Base-by-base conservation (phyloP, 2,888 invertebrate genomes). In the Melipona bicolor region DNA sequence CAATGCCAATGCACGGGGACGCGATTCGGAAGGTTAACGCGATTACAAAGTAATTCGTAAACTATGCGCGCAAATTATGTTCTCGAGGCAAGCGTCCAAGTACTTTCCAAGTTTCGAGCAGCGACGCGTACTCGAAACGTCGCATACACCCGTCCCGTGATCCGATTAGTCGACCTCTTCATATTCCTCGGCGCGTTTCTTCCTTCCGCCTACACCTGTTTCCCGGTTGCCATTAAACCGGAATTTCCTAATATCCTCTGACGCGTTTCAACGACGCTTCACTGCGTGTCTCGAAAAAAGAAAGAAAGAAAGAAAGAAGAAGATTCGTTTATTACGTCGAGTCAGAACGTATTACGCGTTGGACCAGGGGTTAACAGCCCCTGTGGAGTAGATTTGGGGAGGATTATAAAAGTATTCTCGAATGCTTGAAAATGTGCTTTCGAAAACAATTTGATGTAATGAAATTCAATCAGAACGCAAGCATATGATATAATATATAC, bases 11-110 rank as follows among this genome's bases (percentile, higher is more conserved):
- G 19, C 72, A 27, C 4, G 49, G 27, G 17, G 61, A 70, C 74
- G 61, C 71, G 65, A 24, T 17, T 67, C 59, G 87, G 85, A 91
- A 89, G 88, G 90, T 88, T 91, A 88, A 91, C 90, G 84, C 88
- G 36, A 32, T 64, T 62, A 32, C 64, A 21, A 32, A 21, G 64
- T 27, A 88, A 91, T 90, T 90, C 89, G 89, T 88, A 90, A 91
- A 91, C 88, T 88, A 90, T 90, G 90, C 83, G 84, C 84, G 87
- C 77, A 81, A 87, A 89, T 87, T 81, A 64, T 59, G 82, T 73
- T 76, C 79, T 70, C 84, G 79, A 75, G 84, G 75, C 82, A 79
- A 81, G 87, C 84, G 80, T 81, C 83, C 77, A 79, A 88, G 81
- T 62, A 76, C 88, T 88, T 87, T 86, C 78, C 68, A 81, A 89